Percentiles rank a stretch among this genome's conserved stretches.
Evolutionary conservation across 2,113 vertebrate genomes (phyloP).

Genomic region (Cairina moschata): DNA sequence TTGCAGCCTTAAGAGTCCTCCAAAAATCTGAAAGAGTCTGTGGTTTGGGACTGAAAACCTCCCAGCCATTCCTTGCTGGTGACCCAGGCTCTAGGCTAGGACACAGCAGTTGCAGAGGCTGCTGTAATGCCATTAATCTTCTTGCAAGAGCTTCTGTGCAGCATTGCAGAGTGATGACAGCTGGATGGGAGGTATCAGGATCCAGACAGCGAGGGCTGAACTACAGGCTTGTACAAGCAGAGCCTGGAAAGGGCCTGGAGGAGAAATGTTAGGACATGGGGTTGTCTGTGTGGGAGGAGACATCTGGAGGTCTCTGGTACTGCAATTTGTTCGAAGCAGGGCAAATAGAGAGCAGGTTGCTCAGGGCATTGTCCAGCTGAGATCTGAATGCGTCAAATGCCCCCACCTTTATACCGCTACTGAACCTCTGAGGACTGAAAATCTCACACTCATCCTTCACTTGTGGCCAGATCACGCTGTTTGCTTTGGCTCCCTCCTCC

Average conservation of each 20-base stretch:
- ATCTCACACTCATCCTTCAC: neutral
- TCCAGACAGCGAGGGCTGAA: accelerated
- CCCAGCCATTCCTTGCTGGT: neutral
- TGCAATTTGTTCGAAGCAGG: neutral
- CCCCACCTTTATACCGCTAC: neutral
- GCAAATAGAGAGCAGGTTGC: neutral
- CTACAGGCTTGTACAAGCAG: accelerated
- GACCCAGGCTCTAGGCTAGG: neutral
- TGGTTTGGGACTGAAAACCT: neutral
- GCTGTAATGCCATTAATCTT: neutral
- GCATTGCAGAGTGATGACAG: neutral
- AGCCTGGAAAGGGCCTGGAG: neutral
- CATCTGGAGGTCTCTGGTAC: neutral
- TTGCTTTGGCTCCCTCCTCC: neutral
- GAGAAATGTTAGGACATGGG: neutral
- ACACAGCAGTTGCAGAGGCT: neutral
- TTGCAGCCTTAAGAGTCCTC: neutral
- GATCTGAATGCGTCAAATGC: neutral
- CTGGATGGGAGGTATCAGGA: neutral
- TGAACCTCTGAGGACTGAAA: neutral
- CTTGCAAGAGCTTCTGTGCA: neutral
- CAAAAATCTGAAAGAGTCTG: neutral
- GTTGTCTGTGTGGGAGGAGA: accelerated
- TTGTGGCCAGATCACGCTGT: no score
- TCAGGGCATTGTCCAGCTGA: neutral